Conservation (phyloP, 92 coral and sea anemone species). For the Hydrozoanthus gracilis region DNA sequence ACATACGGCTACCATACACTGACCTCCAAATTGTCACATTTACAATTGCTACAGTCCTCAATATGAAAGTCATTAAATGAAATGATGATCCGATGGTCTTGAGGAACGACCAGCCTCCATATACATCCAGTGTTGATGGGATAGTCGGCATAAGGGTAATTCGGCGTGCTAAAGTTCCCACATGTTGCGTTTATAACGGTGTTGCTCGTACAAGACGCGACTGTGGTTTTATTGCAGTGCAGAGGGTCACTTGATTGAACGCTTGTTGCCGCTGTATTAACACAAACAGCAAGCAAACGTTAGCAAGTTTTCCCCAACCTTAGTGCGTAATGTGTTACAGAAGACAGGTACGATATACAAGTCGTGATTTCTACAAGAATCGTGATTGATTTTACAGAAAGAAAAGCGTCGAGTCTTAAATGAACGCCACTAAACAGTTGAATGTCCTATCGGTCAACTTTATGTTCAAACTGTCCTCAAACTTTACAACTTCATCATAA, state of each 20-base stretch:
- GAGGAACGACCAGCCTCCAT: slow-evolving; percentile 33
- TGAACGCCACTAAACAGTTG: neutral
- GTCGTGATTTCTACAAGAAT: too few relatives aligned
- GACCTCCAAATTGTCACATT: slow-evolving; percentile 42
- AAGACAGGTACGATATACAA: neutral
- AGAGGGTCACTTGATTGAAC: slow-evolving; percentile 18
- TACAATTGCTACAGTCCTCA: slow-evolving; percentile 38
- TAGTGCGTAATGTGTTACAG: neutral
- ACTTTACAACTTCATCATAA: neutral
- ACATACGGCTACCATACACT: too few relatives aligned
- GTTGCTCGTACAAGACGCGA: neutral
- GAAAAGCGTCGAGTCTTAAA: neutral
- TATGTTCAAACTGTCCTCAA: neutral
- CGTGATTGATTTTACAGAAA: too few relatives aligned
- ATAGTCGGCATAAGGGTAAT: slow-evolving; percentile 11
- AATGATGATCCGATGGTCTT: slow-evolving; percentile 3
- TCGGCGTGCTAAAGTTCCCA: slow-evolving; percentile 29
- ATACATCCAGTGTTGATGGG: slow-evolving; percentile 43
- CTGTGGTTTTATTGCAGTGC: slow-evolving; percentile 17
- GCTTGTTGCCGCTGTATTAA: neutral
- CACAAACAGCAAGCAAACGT: neutral
- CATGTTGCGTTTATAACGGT: slow-evolving; percentile 37
- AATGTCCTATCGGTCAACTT: neutral
- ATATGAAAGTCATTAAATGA: slow-evolving; percentile 29
- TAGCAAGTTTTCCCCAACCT: neutral